Conservation (phyloP, 2,113 vertebrate genomes). For the Diphyllodes magnificus region DNA sequence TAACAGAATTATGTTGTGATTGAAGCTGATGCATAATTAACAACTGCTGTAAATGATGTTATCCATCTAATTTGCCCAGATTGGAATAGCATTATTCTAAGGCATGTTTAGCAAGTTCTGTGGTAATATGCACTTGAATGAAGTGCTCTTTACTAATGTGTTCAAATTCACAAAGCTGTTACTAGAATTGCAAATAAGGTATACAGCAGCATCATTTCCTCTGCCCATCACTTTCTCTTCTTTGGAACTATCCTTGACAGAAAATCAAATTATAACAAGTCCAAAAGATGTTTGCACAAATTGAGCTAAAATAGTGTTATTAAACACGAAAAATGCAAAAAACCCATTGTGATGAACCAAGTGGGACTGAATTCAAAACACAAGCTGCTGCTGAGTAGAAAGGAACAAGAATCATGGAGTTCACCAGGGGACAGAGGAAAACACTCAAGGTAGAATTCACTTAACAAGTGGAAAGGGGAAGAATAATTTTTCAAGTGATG, state of each 20-base stretch:
- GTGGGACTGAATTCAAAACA: background rate
- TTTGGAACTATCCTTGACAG: background rate
- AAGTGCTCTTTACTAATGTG: slow-evolving; percentile 37
- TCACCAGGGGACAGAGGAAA: background rate
- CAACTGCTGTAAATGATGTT: background rate
- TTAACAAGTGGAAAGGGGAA: background rate
- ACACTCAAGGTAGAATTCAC: background rate
- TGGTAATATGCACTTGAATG: slow-evolving; percentile 30
- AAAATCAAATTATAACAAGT: slow-evolving; percentile 29
- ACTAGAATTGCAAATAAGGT: slow-evolving; percentile 50
- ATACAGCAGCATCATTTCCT: background rate
- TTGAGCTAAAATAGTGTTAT: background rate
- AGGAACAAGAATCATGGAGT: background rate
- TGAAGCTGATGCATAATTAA: slow-evolving; percentile 31
- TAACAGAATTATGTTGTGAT: background rate
- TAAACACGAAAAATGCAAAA: background rate
- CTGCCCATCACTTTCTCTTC: background rate
- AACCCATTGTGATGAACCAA: background rate
- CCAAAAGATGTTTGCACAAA: slow-evolving; percentile 10
- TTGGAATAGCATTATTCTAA: background rate
- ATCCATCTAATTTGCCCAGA: slow-evolving; percentile 2
- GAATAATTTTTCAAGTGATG: background rate
- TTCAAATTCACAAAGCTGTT: slow-evolving; percentile 15
- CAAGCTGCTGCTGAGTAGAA: background rate
- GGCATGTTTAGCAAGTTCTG: slow-evolving; percentile 11